Evolutionary conservation across 2,797 vertebrate species (phyloP), one percentile per base, ranked within the genome.

Genomic region (Cryptoblepharus egeriae): DNA sequence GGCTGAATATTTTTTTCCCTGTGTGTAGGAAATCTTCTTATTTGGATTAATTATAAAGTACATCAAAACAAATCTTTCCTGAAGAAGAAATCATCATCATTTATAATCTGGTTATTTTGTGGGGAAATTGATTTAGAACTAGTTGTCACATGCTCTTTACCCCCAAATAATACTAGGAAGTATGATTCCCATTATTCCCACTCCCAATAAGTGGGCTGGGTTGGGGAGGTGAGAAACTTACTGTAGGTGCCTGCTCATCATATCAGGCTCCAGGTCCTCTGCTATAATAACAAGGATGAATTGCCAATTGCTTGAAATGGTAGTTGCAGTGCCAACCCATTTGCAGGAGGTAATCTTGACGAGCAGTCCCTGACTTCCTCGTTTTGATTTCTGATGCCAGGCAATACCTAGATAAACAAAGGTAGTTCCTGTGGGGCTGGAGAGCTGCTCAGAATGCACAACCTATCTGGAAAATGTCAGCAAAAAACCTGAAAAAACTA

Each of bases 271-370:
- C 5, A 18, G 18, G 22, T 26, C 69, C 42, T 63, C 28, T 16
- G 45, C 57, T 75, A 65, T 82, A 82, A 82, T 82, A 82, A 82
- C 79, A 86, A 86, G 75, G 75, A 79, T 82, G 82, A 86, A 86
- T 86, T 63, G 70, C 42, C 57, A 8, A 86, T 79, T 77, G 70
- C 39, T 57, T 69, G 32, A 63, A 79, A 69, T 28, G 64, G 35
- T 71, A 82, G 80, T 61, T 79, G 70, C 28, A 55, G 71, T 11
- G 15, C 70, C 75, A 79, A 68, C 80, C 70, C 75, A 71, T 83
- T 79, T 83, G 45, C 76, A 32, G 71, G 57, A 63, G 72, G 57
- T 60, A 69, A n/a, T 78, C 82, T 79, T 68, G 55, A 49, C 69
- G 77, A 58, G 75, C 79, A 28, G 10, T 3, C 70, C 67, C 24